Evolutionary conservation across 2,888 invertebrate genomes (phyloP).

Genomic region (Aricia artaxerxes): DNA sequence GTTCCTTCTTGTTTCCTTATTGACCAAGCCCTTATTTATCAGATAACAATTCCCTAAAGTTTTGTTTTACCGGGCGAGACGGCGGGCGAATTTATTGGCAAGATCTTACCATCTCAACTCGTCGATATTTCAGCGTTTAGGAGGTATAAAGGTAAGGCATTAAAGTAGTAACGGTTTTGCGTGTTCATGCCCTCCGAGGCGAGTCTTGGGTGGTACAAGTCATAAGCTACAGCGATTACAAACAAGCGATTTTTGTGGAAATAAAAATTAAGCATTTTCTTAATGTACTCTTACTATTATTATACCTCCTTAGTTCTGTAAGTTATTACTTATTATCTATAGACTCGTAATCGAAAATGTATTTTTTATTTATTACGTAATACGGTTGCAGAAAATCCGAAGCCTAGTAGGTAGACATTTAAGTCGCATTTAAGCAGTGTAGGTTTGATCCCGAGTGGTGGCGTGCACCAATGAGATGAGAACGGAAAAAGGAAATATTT

Average conservation of each 20-base stretch:
- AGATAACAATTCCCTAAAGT: conserved; percentile 4
- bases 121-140: conserved; percentile 21
- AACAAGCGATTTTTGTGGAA: not conserved
- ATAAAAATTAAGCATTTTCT: not conserved
- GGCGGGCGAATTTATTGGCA: not conserved
- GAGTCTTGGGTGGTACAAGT: not conserved
- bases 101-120: not conserved
- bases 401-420: no score
- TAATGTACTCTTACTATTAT: not conserved
- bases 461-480: no score
- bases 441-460: no score
- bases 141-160: conserved; percentile 23
- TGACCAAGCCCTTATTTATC: not conserved
- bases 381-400: no score
- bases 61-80: not conserved
- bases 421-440: no score
- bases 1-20: not conserved
- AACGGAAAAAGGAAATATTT: no score
- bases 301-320: no score
- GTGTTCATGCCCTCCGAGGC: conserved; percentile 3
- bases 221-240: not conserved
- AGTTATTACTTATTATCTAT: no score
- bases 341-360: no score
- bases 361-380: no score
- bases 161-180: conserved; percentile 21